A percentile compares a stretch with the other conserved stretches of the same genome.
phyloP scores from a whole-genome alignment of 2,888 invertebrate species.

The Drosophila mayaguana region DNA sequence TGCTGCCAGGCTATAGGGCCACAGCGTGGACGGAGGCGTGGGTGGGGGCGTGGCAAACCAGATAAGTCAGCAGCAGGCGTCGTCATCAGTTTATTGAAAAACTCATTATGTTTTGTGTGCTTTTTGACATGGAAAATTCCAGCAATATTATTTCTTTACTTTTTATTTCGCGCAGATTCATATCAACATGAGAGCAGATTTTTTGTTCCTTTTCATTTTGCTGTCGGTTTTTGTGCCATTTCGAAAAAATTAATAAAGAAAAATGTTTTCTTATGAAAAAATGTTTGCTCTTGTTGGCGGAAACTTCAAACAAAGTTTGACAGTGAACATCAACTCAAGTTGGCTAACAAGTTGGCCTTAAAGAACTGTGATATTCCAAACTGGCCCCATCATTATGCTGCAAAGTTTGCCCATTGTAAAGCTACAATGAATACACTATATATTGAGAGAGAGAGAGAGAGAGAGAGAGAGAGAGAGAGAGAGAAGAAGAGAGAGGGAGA shows the following conservation, averaged over 20 bases:
- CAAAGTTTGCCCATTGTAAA: constrained; percentile 28
- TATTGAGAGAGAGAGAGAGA: no score
- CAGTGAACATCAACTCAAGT: constrained; percentile 5
- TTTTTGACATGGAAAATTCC: constrained; percentile 15
- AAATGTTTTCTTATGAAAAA: constrained; percentile 8
- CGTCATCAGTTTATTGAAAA: constrained; percentile 36
- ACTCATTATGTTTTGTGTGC: constrained; percentile 41
- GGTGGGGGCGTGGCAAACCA: constrained; percentile 3
- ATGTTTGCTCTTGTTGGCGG: neutral
- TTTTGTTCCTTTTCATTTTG: neutral
- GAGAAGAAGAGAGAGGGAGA: no score
- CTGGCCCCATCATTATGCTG: constrained; percentile 24
- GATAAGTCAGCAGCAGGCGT: constrained; percentile 37
- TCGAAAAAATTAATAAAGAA: constrained; percentile 1
- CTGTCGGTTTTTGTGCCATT: neutral
- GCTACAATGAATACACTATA: neutral
- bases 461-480: no score
- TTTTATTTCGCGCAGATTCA: no score
- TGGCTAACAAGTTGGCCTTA: constrained; percentile 28
- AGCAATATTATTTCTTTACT: neutral
- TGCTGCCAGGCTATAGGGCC: neutral
- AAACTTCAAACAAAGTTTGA: constrained; percentile 5
- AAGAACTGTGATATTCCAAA: constrained; percentile 15
- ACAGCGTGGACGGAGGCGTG: neutral
- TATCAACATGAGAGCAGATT: neutral